A percentile compares a stretch with the other conserved stretches of the same genome.
These are phyloP conservation scores for Tragopan temminckii DNA, from an alignment of 2,797 vertebrate species.

Conservation along the genomic window DNA sequence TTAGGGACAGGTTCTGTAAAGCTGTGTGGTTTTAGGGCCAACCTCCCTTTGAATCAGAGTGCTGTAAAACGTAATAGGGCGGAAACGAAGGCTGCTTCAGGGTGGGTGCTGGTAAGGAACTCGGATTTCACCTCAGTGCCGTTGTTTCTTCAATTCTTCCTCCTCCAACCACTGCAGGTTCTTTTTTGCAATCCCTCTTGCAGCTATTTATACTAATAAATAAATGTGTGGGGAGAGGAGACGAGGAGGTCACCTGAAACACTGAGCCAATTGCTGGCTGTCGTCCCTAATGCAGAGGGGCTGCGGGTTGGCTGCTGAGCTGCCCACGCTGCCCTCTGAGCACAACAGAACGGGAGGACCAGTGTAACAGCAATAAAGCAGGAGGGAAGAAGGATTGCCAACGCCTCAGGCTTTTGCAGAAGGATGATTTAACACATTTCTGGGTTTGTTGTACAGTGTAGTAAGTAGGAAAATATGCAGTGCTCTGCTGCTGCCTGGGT, in stretches of 20 bases:
- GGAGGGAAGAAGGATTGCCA: neutral
- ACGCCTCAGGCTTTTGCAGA: neutral
- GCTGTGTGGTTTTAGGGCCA: rapidly evolving
- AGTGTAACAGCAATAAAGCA: neutral
- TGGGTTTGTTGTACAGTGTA: neutral
- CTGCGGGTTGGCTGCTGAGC: neutral
- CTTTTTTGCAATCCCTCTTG: neutral
- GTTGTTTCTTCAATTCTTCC: neutral
- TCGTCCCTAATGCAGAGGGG: neutral
- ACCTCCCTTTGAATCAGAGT: neutral
- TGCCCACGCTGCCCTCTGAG: neutral
- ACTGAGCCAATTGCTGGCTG: neutral
- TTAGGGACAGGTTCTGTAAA: neutral
- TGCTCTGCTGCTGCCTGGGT: neutral
- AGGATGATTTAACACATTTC: rapidly evolving
- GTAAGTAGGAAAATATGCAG: rapidly evolving
- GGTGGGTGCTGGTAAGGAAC: neutral
- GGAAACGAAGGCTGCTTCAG: neutral
- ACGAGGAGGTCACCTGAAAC: neutral
- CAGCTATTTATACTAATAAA: neutral
- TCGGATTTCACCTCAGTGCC: rapidly evolving
- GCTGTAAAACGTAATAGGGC: neutral
- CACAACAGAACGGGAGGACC: rapidly evolving
- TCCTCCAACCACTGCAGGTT: neutral
- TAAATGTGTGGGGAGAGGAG: neutral